phyloP scores from a whole-genome alignment of 2,113 vertebrate species.

The Leucosticte australis region DNA sequence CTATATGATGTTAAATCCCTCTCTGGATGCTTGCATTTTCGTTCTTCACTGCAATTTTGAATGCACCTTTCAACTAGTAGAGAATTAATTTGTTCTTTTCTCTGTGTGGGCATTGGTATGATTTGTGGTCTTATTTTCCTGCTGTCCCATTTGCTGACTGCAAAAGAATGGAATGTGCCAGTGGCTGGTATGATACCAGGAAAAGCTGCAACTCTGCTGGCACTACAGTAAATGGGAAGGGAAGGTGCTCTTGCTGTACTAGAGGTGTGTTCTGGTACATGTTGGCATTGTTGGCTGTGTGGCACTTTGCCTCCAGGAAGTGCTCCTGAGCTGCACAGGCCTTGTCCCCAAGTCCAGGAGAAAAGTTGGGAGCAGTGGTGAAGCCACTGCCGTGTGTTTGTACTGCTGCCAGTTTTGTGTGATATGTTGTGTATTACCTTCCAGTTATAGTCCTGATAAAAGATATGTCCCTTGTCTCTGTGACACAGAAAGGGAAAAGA shows the following conservation, averaged over 20 bases:
- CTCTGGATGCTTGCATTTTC: not conserved
- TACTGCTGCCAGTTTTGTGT: not conserved
- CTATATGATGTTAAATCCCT: not conserved
- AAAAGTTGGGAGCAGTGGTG: not conserved
- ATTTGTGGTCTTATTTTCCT: not conserved
- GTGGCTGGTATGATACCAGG: not conserved
- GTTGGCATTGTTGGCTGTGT: not conserved
- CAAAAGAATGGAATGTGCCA: not conserved
- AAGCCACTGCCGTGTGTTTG: not conserved
- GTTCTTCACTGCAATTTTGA: not conserved
- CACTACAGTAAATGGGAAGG: not conserved
- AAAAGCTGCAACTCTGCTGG: not conserved
- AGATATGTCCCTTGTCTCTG: not conserved
- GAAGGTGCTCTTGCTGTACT: not conserved
- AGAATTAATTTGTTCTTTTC: not conserved
- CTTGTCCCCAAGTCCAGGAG: not conserved
- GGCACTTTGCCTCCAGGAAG: not conserved
- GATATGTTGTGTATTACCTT: not conserved
- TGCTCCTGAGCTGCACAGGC: rapidly evolving
- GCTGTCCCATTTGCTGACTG: not conserved
- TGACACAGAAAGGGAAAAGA: not conserved
- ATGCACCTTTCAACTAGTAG: not conserved
- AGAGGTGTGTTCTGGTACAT: not conserved
- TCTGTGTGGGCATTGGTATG: not conserved
- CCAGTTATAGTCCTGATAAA: not conserved